Evolutionary conservation across 2,888 invertebrate species (phyloP).

Genomic region (Epinotia brunnichana): DNA sequence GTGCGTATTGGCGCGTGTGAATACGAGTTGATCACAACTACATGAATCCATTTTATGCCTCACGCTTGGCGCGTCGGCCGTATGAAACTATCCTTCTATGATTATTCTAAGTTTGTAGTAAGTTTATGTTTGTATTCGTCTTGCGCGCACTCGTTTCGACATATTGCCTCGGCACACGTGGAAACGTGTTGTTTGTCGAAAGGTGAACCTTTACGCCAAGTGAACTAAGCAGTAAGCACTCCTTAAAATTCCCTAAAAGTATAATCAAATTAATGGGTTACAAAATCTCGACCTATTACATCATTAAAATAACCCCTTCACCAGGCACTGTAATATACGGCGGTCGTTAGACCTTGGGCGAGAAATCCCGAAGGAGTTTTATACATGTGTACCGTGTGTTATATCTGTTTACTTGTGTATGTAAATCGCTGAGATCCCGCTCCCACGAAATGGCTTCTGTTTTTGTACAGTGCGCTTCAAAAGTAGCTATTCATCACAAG

Average conservation of each 20-base stretch:
- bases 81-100: too few species aligned
- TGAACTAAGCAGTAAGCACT: neutral
- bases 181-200: too few species aligned
- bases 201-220: neutral
- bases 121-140: too few species aligned
- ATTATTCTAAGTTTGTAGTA: too few species aligned
- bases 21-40: too few species aligned
- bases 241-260: neutral
- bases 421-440: slow-evolving; percentile 41
- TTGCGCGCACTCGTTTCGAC: too few species aligned
- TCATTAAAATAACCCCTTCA: slow-evolving; percentile 16
- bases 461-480: slow-evolving; percentile 37
- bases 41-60: too few species aligned
- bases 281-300: slow-evolving; percentile 9
- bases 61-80: too few species aligned
- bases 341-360: slow-evolving; percentile 24
- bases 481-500: neutral
- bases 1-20: too few species aligned
- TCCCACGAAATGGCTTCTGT: slow-evolving; percentile 39
- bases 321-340: slow-evolving; percentile 21
- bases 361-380: slow-evolving; percentile 36
- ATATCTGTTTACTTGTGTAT: slow-evolving; percentile 39
- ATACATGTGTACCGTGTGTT: slow-evolving; percentile 18
- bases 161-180: too few species aligned
- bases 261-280: neutral